A percentile compares a stretch with the other conserved stretches of the same genome.
Conservation (phyloP, 2,113 vertebrate genomes). For the Phyllopteryx taeniolatus region DNA sequence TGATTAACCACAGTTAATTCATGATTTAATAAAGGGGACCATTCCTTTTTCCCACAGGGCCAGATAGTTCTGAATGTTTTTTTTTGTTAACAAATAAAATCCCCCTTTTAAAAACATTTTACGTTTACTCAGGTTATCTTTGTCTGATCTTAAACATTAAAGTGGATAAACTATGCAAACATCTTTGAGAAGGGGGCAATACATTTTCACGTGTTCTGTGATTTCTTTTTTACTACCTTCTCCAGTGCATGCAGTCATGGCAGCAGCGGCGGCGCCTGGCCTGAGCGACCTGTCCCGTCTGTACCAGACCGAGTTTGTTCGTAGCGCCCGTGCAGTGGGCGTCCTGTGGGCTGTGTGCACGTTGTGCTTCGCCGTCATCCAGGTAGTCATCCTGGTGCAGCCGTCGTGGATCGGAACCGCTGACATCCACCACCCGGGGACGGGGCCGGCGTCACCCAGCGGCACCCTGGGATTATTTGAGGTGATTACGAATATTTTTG, state of each 20-base stretch:
- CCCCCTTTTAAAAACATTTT: no score
- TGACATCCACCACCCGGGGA: conserved; percentile 37
- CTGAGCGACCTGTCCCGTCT: conserved; percentile 71
- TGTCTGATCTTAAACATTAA: no score
- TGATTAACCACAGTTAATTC: no score
- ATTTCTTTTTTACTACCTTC: not conserved
- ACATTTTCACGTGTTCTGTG: no score
- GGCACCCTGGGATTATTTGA: conserved; percentile 80
- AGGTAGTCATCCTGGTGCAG: conserved; percentile 80
- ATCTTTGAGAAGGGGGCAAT: no score
- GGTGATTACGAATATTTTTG: conserved; percentile 25
- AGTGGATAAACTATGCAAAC: no score
- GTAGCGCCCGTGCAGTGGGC: conserved; percentile 76
- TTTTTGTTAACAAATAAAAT: no score
- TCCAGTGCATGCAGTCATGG: conserved; percentile 13
- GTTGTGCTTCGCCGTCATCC: conserved; percentile 79
- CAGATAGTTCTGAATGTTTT: no score
- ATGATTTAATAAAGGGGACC: no score
- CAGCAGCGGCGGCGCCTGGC: conserved; percentile 54
- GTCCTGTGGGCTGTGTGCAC: conserved; percentile 80
- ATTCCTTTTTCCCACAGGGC: no score
- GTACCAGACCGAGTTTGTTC: conserved; percentile 81
- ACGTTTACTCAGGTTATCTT: no score
- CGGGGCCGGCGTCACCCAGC: conserved; percentile 33
- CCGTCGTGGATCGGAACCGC: conserved; percentile 78